Conservation (phyloP, 2,888 invertebrate genomes). For the Lycophotia porphyrea region DNA sequence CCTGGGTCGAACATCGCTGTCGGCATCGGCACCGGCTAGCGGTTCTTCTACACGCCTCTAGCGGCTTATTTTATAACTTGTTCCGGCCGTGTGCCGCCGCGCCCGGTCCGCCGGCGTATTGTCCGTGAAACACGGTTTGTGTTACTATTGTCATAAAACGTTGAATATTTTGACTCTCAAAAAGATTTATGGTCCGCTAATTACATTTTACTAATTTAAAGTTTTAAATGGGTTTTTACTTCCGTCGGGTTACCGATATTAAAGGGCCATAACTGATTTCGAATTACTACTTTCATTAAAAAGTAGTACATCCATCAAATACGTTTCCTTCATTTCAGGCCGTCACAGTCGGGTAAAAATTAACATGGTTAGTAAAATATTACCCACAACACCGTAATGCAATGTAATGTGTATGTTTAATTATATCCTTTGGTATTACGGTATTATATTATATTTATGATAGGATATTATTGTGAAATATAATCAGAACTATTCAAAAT, state of each 20-base stretch:
- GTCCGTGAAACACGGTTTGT: slow-evolving; percentile 62
- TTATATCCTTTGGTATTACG: no score
- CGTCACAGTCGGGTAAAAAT: neutral
- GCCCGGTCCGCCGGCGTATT: slow-evolving; percentile 48
- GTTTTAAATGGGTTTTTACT: neutral
- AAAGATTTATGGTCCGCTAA: slow-evolving; percentile 32
- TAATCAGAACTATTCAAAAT: neutral
- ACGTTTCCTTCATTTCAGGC: neutral
- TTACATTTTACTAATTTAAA: slow-evolving; percentile 2
- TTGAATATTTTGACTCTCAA: slow-evolving; percentile 42
- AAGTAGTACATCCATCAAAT: neutral
- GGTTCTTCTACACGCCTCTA: slow-evolving; percentile 64
- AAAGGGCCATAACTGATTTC: neutral
- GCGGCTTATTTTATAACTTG: slow-evolving; percentile 73
- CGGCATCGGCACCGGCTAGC: slow-evolving; percentile 56
- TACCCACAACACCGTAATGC: no score
- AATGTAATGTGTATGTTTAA: no score
- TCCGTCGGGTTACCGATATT: slow-evolving; percentile 2
- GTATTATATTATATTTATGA: no score
- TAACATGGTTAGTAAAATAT: neutral
- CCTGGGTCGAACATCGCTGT: slow-evolving; percentile 63
- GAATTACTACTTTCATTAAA: neutral
- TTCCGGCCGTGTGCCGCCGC: slow-evolving; percentile 60
- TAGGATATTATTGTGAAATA: neutral
- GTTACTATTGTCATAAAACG: slow-evolving; percentile 58